These are phyloP conservation scores for Stenichneumon culpator DNA, from an alignment of 2,888 invertebrate genomes.

Conservation along the genomic window DNA sequence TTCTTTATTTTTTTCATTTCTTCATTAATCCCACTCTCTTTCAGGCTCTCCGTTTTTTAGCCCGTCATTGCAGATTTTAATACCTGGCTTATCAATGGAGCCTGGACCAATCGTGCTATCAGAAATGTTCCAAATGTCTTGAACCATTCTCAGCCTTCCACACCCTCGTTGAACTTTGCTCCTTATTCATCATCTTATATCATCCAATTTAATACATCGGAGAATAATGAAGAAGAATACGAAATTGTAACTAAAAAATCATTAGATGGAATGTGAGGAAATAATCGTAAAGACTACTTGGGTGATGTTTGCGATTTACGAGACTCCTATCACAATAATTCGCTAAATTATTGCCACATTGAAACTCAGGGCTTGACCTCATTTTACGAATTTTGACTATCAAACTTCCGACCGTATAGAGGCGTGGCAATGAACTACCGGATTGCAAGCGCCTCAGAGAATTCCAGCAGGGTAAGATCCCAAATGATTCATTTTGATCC, in stretches of 20 bases:
- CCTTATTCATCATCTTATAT: background rate
- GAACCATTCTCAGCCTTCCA: background rate
- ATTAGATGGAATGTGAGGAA: background rate
- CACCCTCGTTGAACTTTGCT: background rate
- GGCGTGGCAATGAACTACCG: background rate
- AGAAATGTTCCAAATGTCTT: constrained; percentile 23
- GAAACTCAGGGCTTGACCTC: constrained; percentile 1
- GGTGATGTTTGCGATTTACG: background rate
- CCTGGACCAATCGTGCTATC: constrained; percentile 24
- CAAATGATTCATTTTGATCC: constrained; percentile 22
- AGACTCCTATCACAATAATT: background rate
- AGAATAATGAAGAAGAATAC: too few relatives aligned
- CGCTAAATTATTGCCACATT: background rate
- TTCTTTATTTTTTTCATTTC: constrained; percentile 54
- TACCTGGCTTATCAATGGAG: constrained; percentile 45
- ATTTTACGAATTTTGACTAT: constrained; percentile 10
- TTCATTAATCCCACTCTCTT: constrained; percentile 63
- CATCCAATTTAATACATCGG: background rate
- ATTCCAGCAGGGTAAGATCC: constrained; percentile 20
- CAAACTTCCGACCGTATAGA: constrained; percentile 3
- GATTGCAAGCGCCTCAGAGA: background rate
- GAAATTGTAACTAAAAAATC: background rate
- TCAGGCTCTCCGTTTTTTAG: constrained; percentile 25
- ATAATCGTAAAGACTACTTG: background rate
- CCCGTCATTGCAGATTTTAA: constrained; percentile 50